These are phyloP conservation scores for Bufo gargarizans DNA, from an alignment of 2,113 vertebrate genomes.

Conservation along the genomic window DNA sequence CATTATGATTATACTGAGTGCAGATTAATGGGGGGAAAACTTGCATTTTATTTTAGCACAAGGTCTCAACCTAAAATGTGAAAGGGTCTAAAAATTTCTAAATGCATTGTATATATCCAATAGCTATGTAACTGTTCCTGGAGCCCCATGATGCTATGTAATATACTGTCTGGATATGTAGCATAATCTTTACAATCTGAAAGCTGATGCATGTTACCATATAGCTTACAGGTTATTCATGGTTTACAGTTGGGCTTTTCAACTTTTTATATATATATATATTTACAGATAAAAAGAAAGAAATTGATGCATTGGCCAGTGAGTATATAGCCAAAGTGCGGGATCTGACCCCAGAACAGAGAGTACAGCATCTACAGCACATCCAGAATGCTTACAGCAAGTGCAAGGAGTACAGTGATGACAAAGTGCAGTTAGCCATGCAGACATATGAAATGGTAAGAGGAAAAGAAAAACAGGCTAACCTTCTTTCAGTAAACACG, in stretches of 20 bases:
- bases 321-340: constrained; percentile 88
- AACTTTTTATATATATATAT: not conserved
- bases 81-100: too few relatives aligned
- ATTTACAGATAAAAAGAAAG: constrained; percentile 89
- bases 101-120: too few relatives aligned
- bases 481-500: not conserved
- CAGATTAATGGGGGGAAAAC: too few relatives aligned
- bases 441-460: constrained; percentile 99
- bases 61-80: too few relatives aligned
- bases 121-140: too few relatives aligned
- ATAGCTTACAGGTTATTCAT: not conserved
- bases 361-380: constrained; percentile 91
- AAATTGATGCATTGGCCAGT: constrained; percentile 90
- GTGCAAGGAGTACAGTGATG: constrained; percentile 95
- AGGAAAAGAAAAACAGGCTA: not conserved
- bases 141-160: too few relatives aligned
- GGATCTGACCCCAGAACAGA: constrained; percentile 80
- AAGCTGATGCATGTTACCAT: not conserved
- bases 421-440: constrained; percentile 99
- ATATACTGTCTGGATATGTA: too few relatives aligned
- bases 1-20: too few relatives aligned
- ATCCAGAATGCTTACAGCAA: constrained; percentile 93
- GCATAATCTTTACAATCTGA: too few relatives aligned
- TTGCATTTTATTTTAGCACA: too few relatives aligned
- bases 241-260: not conserved